Evolutionary conservation across 2,113 vertebrate species (phyloP), one percentile per base, ranked within the genome.

Genomic region (Cheilinus undulatus): DNA sequence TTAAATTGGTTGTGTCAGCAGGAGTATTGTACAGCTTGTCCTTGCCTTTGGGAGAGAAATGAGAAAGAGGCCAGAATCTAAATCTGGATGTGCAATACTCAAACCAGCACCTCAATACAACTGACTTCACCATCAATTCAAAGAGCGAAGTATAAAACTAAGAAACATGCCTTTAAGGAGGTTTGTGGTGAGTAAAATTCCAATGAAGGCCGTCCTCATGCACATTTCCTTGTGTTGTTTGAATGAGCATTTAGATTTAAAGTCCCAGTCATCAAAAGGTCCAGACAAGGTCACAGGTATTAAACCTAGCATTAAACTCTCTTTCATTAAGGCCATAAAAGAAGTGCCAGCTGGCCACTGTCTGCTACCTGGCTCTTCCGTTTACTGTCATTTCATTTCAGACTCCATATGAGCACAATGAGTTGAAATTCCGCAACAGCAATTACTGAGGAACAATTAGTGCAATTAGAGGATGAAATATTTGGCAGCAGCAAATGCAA

Each of bases 381-480:
- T 76, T 38, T 40, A 51, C 36, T 73, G 59, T 58, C 69, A 64
- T 60, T 56, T 60, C 40, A 75, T 58, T 17, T 30, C 45, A 64
- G 50, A 73, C 26, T 64, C 51, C 53, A 80, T 64, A 71, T 62
- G 61, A 73, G 65, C 38, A 52, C 46, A 66, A 46, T 69, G 27
- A 45, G 30, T 36, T 61, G 59, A 60, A 80, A 52, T 64, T 61
- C 50, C 50, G 34, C 40, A 58, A 43, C 30, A 65, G 32, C 32
- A 72, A 65, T 84, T 64, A 60, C 23, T 15, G 26, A 56, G 26
- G 20, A 59, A 72, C 63, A 85, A 70, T 69, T 58, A 54, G 19
- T 70, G 17, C 50, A 72, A 53, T 83, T 79, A 68, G 14, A 51
- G 20, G 50, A 46, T 67, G 26, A 71, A 42, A 70, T 53, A 62